A percentile compares a stretch with the other conserved stretches of the same genome.
phyloP scores from a whole-genome alignment of 2,888 invertebrate genomes.

The Tenthredo scrophulariae region DNA sequence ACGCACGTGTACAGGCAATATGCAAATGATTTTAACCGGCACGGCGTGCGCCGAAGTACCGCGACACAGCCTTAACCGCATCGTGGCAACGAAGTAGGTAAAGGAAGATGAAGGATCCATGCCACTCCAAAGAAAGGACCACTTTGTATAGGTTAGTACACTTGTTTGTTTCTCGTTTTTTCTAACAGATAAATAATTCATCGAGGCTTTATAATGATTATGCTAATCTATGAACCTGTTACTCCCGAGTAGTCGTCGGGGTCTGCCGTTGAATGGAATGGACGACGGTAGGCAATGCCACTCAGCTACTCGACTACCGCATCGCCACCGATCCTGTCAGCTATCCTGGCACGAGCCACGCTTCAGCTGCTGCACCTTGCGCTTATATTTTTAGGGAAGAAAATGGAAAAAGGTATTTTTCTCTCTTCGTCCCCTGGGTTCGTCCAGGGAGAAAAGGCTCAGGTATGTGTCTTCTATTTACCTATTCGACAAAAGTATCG shows the following conservation, averaged over 20 bases:
- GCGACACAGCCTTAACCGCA: slow-evolving; percentile 38
- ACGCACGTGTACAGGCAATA: slow-evolving; percentile 67
- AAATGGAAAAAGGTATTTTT: slow-evolving; percentile 39
- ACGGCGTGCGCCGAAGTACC: slow-evolving; percentile 65
- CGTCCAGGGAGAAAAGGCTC: neutral
- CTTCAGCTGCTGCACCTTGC: slow-evolving; percentile 50
- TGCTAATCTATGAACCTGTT: slow-evolving; percentile 78
- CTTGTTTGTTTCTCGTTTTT: slow-evolving; percentile 60
- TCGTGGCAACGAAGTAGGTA: slow-evolving; percentile 61
- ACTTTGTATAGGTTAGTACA: slow-evolving; percentile 58
- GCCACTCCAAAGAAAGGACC: slow-evolving; percentile 63
- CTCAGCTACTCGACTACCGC: slow-evolving; percentile 51
- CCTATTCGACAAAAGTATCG: slow-evolving; percentile 12
- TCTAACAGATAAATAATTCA: slow-evolving; percentile 77
- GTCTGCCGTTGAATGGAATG: slow-evolving; percentile 47
- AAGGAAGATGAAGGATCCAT: slow-evolving; percentile 62
- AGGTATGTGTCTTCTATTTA: slow-evolving; percentile 32
- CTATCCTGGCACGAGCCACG: slow-evolving; percentile 47
- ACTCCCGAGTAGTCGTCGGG: slow-evolving; percentile 62
- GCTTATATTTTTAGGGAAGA: slow-evolving; percentile 40
- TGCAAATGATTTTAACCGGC: slow-evolving; percentile 71
- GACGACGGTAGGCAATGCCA: slow-evolving; percentile 52
- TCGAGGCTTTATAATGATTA: slow-evolving; percentile 77
- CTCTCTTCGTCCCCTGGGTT: neutral
- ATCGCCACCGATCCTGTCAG: slow-evolving; percentile 51